Base-by-base conservation (phyloP, 2,888 invertebrate genomes). In the Drosophila merina region DNA sequence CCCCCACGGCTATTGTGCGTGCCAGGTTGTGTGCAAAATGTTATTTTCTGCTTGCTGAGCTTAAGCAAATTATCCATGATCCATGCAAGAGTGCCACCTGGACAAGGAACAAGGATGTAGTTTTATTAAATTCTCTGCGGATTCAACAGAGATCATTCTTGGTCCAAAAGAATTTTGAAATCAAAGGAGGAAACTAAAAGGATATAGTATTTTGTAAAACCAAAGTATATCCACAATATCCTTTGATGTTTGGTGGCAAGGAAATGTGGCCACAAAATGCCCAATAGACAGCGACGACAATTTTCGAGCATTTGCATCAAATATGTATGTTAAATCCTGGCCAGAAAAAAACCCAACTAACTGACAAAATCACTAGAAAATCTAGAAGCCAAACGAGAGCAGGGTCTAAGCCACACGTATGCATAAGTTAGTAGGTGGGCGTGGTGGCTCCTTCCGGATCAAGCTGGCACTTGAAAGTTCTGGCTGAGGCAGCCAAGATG, bases 41-140 rank as follows among this genome's bases (percentile, higher is more conserved):
- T 86, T 84, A 86, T 86, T 85, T 85, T 85, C 84, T 78, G 86
- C 82, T 82, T 60, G 68, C 78, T 75, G 79, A 71, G 79, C 76
- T 85, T 86, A 83, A 79, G 78, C 79, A 83, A 85, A 86, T 86
- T 84, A 86, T 79, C 77, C 81, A 64, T 81, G 74, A 67, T 52
- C 47, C 68, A 44, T 14, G 25, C 47, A 38, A 44, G n/a, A 52
- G 36, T 52, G 45, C 60, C 57, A 62, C 52, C 70, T 62, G 70
- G 51, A 40, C 26, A 31, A 48, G 28, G 14, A 7, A 4, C 10
- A 40, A 40, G 12, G 2, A 6, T 6, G 10, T 12, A 40, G 40
- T 40, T 40, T 40, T 7, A n/a, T 14, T 4, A 20, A 20, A 20
- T 20, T 20, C 20, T 20, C 20, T 20, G 20, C 2, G 20, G 20